Conservation (phyloP, 2,113 vertebrate species). For the Burhinus bistriatus region DNA sequence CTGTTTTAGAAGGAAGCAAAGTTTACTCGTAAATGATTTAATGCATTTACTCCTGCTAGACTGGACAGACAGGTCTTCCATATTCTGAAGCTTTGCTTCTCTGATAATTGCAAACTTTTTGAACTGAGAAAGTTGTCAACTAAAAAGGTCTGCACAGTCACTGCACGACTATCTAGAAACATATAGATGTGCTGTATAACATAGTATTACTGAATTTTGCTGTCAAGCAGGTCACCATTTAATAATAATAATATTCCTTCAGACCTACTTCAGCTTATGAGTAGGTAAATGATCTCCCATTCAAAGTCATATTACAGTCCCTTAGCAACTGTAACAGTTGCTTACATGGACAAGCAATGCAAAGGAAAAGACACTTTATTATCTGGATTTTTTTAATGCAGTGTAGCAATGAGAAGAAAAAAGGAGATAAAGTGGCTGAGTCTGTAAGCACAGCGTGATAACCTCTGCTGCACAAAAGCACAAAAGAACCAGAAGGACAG, state of each 20-base stretch:
- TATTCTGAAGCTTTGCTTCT: slow-evolving; percentile 25
- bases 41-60: slow-evolving; percentile 56
- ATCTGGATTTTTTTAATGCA: background rate
- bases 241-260: background rate
- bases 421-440: background rate
- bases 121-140: slow-evolving; percentile 16
- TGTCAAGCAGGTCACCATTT: background rate
- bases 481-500: background rate
- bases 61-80: slow-evolving; percentile 63
- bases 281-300: background rate
- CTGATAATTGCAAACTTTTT: slow-evolving; percentile 45
- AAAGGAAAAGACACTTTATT: background rate
- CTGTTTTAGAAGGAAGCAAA: slow-evolving; percentile 63
- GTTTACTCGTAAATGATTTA: slow-evolving; percentile 65
- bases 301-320: background rate
- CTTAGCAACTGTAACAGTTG: background rate
- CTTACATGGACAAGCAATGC: background rate
- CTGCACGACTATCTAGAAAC: background rate
- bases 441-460: background rate
- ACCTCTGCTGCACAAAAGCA: background rate
- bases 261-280: background rate
- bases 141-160: background rate
- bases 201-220: background rate
- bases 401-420: background rate
- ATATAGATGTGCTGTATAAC: background rate